Conservation (phyloP, 2,113 vertebrate species). For the Tychaedon coryphoeus region DNA sequence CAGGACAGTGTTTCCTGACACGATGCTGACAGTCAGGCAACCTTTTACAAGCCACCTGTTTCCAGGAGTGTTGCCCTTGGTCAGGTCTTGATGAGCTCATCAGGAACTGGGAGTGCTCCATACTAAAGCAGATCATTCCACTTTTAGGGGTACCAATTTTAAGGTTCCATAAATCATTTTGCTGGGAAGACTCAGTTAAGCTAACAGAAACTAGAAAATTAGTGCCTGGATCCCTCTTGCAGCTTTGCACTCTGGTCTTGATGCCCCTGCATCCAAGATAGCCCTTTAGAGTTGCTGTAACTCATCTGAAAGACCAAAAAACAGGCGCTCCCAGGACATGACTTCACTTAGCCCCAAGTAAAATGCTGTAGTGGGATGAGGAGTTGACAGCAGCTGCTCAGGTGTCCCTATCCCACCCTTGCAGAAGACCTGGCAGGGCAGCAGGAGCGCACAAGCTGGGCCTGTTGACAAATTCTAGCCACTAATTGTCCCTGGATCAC, state of each 20-base stretch:
- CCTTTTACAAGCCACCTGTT: background rate
- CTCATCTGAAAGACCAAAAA: background rate
- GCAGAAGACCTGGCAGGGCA: rapidly evolving
- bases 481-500: rapidly evolving
- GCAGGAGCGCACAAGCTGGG: rapidly evolving
- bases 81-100: background rate
- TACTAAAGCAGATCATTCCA: background rate
- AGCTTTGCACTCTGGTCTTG: background rate
- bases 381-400: background rate
- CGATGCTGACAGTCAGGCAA: background rate
- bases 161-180: background rate
- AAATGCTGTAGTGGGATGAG: background rate
- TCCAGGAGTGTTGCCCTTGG: background rate
- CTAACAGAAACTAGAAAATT: background rate
- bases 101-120: rapidly evolving
- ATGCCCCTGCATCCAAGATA: background rate
- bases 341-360: background rate
- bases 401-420: background rate
- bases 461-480: rapidly evolving
- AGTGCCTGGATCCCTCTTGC: background rate
- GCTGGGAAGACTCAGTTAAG: background rate
- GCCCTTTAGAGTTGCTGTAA: background rate
- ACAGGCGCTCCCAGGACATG: rapidly evolving
- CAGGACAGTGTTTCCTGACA: background rate
- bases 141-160: background rate